These are phyloP conservation scores for Musca vetustissima DNA, from an alignment of 1,140 invertebrate genomes.

Conservation along the genomic window DNA sequence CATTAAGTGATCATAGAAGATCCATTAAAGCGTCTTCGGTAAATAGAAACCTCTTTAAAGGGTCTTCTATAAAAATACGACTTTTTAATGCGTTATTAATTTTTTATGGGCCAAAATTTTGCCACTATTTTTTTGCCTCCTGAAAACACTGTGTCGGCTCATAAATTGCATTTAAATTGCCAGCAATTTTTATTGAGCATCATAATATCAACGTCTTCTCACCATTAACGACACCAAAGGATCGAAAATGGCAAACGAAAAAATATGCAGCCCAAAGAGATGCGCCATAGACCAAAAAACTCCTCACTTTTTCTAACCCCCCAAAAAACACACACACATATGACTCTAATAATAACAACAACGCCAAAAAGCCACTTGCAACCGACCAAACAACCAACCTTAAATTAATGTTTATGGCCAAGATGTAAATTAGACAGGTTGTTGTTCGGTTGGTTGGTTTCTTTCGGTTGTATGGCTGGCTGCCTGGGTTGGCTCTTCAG, in stretches of 20 bases:
- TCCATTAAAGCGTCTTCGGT: too few species aligned
- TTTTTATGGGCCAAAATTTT: too few species aligned
- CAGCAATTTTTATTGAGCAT: slow-evolving; percentile 19
- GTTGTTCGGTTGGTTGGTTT: neutral
- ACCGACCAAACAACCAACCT: neutral
- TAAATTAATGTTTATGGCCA: slow-evolving; percentile 14
- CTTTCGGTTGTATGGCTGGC: too few species aligned
- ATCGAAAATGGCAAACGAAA: neutral
- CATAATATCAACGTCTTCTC: slow-evolving; percentile 5
- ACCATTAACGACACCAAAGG: neutral
- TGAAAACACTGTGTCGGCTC: neutral
- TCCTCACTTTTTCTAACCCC: too few species aligned
- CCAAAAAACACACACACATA: neutral
- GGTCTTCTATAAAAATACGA: too few species aligned
- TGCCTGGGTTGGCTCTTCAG: too few species aligned
- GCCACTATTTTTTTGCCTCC: too few species aligned
- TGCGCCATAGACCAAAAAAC: too few species aligned
- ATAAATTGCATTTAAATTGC: slow-evolving; percentile 22
- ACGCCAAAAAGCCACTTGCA: neutral
- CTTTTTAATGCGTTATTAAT: too few species aligned
- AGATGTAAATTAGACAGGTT: slow-evolving; percentile 21
- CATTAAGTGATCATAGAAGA: too few species aligned
- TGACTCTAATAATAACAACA: neutral
- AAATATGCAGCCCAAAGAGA: neutral
- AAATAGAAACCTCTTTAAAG: too few species aligned